Evolutionary conservation across 1,140 invertebrate genomes (phyloP).

Genomic region (Pseudomyrmex concolor): DNA sequence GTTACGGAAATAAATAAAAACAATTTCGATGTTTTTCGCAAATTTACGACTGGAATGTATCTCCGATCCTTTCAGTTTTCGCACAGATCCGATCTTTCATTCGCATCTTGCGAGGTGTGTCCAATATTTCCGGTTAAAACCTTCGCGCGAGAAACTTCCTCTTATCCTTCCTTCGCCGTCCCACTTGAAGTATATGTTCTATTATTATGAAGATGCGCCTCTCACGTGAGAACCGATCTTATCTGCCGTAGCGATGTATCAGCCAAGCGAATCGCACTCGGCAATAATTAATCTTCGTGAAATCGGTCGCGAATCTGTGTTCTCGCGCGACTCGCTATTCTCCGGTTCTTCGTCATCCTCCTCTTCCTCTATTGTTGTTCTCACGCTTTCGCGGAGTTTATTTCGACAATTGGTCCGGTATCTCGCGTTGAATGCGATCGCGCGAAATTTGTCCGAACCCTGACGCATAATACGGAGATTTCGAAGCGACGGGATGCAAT

Average conservation of each 20-base stretch:
- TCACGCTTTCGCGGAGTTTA: not conserved
- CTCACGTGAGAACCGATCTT: constrained; percentile 54
- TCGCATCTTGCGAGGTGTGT: no score
- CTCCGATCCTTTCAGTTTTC: no score
- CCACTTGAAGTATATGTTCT: not conserved
- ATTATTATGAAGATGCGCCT: constrained; percentile 15
- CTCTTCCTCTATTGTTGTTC: not conserved
- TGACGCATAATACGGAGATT: not conserved
- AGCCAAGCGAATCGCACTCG: not conserved
- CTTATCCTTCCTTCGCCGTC: not conserved
- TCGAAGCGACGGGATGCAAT: no score
- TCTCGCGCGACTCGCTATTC: constrained; percentile 7
- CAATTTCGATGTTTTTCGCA: no score
- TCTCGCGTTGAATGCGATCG: not conserved
- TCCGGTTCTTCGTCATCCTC: not conserved
- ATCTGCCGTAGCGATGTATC: constrained; percentile 53
- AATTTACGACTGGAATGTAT: no score
- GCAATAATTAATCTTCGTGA: constrained; percentile 48
- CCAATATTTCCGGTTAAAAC: constrained; percentile 8
- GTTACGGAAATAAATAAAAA: no score
- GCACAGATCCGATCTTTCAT: no score
- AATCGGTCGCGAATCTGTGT: constrained; percentile 14
- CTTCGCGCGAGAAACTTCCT: constrained; percentile 15
- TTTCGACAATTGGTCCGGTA: not conserved
- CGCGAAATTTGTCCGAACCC: not conserved